Percentiles rank a stretch among this genome's conserved stretches.
Conservation (phyloP, 2,888 invertebrate species). For the Heliothis peltigera region DNA sequence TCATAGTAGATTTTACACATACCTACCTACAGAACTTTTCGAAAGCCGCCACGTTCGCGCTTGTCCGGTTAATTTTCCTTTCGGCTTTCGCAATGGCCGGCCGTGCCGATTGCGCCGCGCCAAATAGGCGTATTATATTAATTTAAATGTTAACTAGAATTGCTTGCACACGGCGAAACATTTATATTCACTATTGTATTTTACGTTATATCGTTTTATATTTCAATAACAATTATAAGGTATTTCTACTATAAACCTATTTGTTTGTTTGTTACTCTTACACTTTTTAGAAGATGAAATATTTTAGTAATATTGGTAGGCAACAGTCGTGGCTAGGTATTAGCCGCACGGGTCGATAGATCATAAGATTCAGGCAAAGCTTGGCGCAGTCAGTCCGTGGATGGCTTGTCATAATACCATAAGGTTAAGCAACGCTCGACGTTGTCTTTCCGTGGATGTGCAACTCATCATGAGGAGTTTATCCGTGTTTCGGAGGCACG, state of each 20-base stretch:
- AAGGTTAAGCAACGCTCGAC: too few relatives aligned
- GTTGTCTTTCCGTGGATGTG: too few relatives aligned
- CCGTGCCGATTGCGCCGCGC: constrained; percentile 64
- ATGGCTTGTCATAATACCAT: too few relatives aligned
- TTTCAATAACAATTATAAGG: not conserved
- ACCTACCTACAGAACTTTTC: constrained; percentile 43
- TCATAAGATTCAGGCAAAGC: too few relatives aligned
- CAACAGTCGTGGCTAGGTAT: too few relatives aligned
- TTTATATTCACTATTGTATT: constrained; percentile 36
- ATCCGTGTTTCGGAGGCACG: too few relatives aligned
- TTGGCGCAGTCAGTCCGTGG: too few relatives aligned
- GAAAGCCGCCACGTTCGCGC: constrained; percentile 16
- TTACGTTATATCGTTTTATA: not conserved
- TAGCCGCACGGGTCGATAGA: too few relatives aligned
- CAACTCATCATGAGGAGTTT: too few relatives aligned
- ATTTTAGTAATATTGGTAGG: too few relatives aligned
- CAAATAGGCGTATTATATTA: constrained; percentile 67
- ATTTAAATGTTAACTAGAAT: constrained; percentile 62
- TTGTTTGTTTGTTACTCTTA: not conserved
- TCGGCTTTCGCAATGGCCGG: constrained; percentile 64
- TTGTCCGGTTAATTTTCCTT: constrained; percentile 58
- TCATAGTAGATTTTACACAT: too few relatives aligned
- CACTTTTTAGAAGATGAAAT: too few relatives aligned
- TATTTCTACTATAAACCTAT: not conserved
- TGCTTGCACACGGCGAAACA: constrained; percentile 38